These are phyloP conservation scores for Phyllotis vaccarum DNA, from an alignment of 2,797 vertebrate species.

Conservation along the genomic window DNA sequence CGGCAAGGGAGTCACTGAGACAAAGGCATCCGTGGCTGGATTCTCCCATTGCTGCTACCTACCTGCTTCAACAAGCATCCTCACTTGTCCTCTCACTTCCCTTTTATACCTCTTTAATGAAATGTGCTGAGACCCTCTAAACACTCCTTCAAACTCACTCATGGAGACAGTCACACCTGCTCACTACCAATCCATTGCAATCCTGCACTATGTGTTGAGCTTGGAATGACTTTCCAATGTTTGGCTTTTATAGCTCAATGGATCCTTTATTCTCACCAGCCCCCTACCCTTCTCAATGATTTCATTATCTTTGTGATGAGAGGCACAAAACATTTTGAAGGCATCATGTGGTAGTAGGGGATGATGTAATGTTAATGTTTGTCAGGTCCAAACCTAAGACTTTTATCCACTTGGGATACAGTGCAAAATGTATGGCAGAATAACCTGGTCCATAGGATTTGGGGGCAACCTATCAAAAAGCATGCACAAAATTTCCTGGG, in stretches of 20 bases:
- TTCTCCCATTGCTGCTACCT: not conserved
- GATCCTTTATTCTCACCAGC: not conserved
- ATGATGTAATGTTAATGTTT: not conserved
- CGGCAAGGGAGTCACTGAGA: not conserved
- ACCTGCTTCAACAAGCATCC: not conserved
- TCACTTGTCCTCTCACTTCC: not conserved
- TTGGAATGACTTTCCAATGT: not conserved
- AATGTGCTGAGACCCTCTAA: not conserved
- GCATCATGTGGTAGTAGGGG: not conserved
- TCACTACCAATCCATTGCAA: not conserved
- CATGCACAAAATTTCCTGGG: not conserved
- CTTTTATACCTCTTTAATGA: constrained; percentile 1
- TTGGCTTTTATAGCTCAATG: too few species aligned
- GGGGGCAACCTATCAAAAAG: not conserved
- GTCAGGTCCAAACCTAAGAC: too few species aligned
- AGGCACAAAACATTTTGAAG: not conserved
- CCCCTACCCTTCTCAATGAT: fast-evolving
- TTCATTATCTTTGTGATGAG: not conserved
- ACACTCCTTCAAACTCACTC: not conserved
- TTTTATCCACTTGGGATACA: not conserved
- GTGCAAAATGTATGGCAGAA: not conserved
- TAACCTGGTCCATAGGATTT: not conserved
- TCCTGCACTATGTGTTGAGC: not conserved
- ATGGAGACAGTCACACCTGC: not conserved
- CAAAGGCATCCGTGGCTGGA: fast-evolving